Evolutionary conservation across 2,888 invertebrate genomes (phyloP).

Genomic region (Asteroscopus sphinx): DNA sequence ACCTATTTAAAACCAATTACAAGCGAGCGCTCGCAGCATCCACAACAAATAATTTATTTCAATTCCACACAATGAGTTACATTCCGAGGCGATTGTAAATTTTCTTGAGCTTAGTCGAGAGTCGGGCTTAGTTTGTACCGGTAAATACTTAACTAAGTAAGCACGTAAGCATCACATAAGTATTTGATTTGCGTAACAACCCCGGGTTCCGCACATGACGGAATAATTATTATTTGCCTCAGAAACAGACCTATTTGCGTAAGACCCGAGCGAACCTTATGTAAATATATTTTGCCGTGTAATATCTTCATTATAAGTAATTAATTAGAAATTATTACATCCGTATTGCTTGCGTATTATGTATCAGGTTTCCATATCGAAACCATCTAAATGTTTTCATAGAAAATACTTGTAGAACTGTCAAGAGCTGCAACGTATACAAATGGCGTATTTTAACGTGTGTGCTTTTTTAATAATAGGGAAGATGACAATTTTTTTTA

Average conservation of each 20-base stretch:
- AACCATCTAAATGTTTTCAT: background rate
- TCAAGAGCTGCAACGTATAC: slow-evolving; percentile 1
- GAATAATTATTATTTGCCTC: slow-evolving; percentile 48
- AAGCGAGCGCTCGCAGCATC: background rate
- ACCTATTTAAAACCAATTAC: slow-evolving; percentile 5
- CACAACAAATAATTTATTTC: slow-evolving; percentile 29
- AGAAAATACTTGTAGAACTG: slow-evolving; percentile 1
- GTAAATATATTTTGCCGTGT: slow-evolving; percentile 41
- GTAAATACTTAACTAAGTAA: slow-evolving; percentile 52
- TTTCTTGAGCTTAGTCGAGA: slow-evolving; percentile 36
- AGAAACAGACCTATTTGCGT: slow-evolving; percentile 42
- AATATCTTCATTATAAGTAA: slow-evolving; percentile 48
- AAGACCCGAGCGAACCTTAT: slow-evolving; percentile 36
- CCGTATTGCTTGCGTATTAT: background rate
- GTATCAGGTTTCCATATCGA: background rate
- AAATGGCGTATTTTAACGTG: background rate
- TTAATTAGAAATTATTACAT: slow-evolving; percentile 39
- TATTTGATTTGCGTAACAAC: slow-evolving; percentile 49
- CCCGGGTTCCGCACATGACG: slow-evolving; percentile 24
- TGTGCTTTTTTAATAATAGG: no score
- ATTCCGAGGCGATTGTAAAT: slow-evolving; percentile 39
- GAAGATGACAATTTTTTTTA: no score
- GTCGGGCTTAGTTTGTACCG: slow-evolving; percentile 33
- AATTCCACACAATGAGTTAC: slow-evolving; percentile 27
- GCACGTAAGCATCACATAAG: slow-evolving; percentile 47